Evolutionary conservation across 2,113 vertebrate species (phyloP).

Genomic region (Copsychus sechellarum): DNA sequence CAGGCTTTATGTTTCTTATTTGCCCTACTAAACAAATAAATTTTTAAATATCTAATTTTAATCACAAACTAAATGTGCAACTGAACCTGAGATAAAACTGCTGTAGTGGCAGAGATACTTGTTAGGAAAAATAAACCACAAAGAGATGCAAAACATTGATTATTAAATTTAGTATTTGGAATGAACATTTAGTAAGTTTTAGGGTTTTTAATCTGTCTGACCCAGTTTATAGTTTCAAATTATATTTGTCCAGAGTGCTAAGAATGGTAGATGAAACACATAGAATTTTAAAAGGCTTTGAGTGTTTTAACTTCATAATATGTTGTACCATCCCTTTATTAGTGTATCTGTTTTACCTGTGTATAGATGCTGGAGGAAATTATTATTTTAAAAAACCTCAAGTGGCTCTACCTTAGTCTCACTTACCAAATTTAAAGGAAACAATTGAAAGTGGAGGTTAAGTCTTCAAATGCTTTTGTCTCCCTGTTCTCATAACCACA

Average conservation of each 20-base stretch:
- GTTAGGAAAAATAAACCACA: background rate
- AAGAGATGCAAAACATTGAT: background rate
- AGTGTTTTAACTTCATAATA: background rate
- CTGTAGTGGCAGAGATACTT: background rate
- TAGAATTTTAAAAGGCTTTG: rapidly evolving
- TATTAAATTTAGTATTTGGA: background rate
- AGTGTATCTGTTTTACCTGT: background rate
- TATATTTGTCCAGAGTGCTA: background rate
- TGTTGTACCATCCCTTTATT: too few species aligned
- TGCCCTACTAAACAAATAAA: background rate
- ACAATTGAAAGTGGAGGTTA: background rate
- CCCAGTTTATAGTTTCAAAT: background rate
- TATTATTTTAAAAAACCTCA: background rate
- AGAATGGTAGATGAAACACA: background rate
- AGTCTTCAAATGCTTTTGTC: background rate
- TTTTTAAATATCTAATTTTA: background rate
- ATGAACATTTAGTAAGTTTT: background rate
- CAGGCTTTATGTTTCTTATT: background rate
- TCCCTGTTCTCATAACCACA: background rate
- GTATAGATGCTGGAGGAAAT: background rate
- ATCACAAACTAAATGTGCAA: background rate
- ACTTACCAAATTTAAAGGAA: background rate
- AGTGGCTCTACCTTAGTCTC: background rate
- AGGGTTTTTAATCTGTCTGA: background rate
- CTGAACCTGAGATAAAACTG: background rate